A percentile compares a stretch with the other conserved stretches of the same genome.
phyloP scores from a whole-genome alignment of 2,797 vertebrate species.

The Eidolon dupreanum region DNA sequence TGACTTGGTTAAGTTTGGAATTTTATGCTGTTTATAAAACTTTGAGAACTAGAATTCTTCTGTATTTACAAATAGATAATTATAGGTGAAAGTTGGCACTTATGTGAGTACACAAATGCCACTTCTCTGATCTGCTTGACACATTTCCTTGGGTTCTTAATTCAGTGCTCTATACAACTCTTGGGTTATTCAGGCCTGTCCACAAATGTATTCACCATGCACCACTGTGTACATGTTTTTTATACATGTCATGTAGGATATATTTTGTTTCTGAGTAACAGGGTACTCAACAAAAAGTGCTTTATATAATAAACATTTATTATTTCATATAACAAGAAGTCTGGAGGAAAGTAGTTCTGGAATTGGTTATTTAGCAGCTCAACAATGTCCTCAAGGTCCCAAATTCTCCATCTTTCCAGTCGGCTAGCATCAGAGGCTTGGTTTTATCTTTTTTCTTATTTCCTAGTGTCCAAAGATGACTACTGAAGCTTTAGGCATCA shows the following conservation, averaged over 20 bases:
- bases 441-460: background rate
- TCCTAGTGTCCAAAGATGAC: background rate
- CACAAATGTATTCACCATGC: background rate
- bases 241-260: background rate
- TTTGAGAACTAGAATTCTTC: background rate
- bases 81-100: background rate
- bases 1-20: background rate
- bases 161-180: background rate
- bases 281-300: background rate
- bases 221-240: background rate
- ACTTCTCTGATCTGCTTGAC: background rate
- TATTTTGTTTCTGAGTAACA: background rate
- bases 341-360: background rate
- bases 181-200: background rate
- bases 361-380: background rate
- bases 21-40: background rate
- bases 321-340: background rate
- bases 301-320: background rate
- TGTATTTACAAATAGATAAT: background rate
- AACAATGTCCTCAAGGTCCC: background rate
- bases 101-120: background rate
- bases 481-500: background rate
- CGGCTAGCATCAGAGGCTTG: background rate
- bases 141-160: background rate
- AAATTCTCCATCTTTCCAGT: background rate